phyloP scores from a whole-genome alignment of 1,140 invertebrate species.

The Penaeus vannamei region DNA sequence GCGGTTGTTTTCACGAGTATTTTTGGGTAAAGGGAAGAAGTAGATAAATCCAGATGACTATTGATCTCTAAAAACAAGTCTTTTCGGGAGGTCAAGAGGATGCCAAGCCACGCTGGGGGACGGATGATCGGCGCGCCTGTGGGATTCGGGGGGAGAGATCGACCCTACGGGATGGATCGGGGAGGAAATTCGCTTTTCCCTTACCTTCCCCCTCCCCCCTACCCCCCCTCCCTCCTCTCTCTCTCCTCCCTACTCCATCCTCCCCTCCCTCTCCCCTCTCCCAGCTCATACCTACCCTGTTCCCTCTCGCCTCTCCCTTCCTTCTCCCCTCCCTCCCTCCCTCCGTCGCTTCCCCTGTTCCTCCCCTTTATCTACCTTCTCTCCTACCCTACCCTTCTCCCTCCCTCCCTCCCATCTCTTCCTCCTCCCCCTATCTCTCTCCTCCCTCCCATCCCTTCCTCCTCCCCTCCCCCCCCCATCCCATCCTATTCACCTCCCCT shows the following conservation, averaged over 20 bases:
- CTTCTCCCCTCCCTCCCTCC: background rate
- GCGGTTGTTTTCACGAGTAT: background rate
- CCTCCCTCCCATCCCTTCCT: background rate
- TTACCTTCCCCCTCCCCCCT: too few species aligned
- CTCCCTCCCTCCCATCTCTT: too few species aligned
- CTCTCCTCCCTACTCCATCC: background rate
- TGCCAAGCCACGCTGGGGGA: background rate
- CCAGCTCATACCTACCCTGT: background rate
- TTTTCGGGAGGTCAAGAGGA: background rate
- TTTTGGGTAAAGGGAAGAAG: background rate
- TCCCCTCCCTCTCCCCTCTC: background rate
- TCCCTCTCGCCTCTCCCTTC: background rate
- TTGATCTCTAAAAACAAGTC: too few species aligned
- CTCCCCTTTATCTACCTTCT: background rate
- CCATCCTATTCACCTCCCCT: background rate
- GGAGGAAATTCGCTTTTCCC: too few species aligned
- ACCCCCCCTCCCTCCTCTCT: too few species aligned
- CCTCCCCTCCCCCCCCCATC: background rate
- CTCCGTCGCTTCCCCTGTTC: too few species aligned
- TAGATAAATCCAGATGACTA: background rate
- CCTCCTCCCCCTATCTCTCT: background rate
- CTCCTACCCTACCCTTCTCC: background rate
- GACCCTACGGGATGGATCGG: background rate
- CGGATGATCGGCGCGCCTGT: background rate
- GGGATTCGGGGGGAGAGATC: background rate